These are phyloP conservation scores for Aplocera efformata DNA, from an alignment of 2,888 invertebrate species.

Conservation along the genomic window DNA sequence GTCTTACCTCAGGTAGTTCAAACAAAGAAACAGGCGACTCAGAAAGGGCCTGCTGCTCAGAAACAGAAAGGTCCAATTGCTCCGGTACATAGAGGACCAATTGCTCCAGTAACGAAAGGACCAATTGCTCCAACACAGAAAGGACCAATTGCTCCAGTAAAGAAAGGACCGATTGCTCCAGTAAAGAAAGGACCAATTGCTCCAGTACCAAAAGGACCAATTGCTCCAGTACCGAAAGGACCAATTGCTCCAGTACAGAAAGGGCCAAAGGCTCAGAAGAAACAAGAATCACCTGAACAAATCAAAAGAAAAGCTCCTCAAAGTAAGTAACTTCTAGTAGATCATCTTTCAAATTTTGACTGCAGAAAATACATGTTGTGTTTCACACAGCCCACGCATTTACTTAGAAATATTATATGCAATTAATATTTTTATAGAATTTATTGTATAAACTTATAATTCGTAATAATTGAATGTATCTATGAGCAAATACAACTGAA, in stretches of 20 bases:
- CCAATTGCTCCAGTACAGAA: slow-evolving; percentile 5
- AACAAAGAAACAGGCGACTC: slow-evolving; percentile 19
- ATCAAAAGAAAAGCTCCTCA: slow-evolving; percentile 37
- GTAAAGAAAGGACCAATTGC: not conserved
- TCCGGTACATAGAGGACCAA: slow-evolving; percentile 3
- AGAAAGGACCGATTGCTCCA: slow-evolving; percentile 8
- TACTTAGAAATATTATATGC: too few species aligned
- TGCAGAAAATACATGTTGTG: too few species aligned
- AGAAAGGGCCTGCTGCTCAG: slow-evolving; percentile 2
- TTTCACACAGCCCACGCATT: too few species aligned
- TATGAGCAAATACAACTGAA: too few species aligned
- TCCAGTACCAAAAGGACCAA: slow-evolving; percentile 12
- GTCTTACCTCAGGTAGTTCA: slow-evolving; percentile 9
- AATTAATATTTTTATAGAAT: too few species aligned
- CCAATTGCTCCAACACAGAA: slow-evolving; percentile 4
- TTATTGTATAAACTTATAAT: too few species aligned
- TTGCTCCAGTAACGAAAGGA: slow-evolving; percentile 1
- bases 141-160: slow-evolving; percentile 16
- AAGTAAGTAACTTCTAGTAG: slow-evolving; percentile 42
- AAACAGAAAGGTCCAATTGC: slow-evolving; percentile 4
- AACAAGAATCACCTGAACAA: slow-evolving; percentile 14
- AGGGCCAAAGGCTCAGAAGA: not conserved
- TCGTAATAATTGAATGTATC: too few species aligned
- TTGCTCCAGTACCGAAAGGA: slow-evolving; percentile 14
- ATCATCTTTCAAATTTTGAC: too few species aligned